phyloP scores from a whole-genome alignment of 2,888 invertebrate species.

The Reticulitermes lucifugus region DNA sequence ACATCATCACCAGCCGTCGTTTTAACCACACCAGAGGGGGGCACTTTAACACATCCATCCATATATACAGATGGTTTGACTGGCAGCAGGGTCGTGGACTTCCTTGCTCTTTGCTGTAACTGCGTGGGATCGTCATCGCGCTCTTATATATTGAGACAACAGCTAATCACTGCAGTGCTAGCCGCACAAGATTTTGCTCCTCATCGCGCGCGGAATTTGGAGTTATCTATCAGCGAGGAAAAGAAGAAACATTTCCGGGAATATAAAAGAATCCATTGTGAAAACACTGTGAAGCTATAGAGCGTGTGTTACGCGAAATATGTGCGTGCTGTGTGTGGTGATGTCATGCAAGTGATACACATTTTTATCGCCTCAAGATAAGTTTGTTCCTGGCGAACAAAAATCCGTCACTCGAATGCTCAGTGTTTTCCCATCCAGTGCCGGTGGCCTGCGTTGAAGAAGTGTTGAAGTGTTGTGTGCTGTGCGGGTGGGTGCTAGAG shows the following conservation, averaged over 20 bases:
- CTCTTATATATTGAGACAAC: neutral
- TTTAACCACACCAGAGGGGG: slow-evolving; percentile 30
- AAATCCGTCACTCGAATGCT: neutral
- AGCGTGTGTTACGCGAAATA: neutral
- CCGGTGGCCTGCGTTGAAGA: neutral
- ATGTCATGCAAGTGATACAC: slow-evolving; percentile 23
- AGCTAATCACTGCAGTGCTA: slow-evolving; percentile 61
- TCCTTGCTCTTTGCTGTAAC: slow-evolving; percentile 37
- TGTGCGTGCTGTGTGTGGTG: slow-evolving; percentile 41
- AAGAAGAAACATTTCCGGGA: slow-evolving; percentile 62
- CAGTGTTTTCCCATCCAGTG: slow-evolving; percentile 5
- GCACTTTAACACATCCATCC: slow-evolving; percentile 43
- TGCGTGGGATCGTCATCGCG: slow-evolving; percentile 52
- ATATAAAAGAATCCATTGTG: neutral
- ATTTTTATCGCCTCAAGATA: neutral
- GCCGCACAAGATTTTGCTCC: slow-evolving; percentile 57
- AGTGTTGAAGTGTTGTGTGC: slow-evolving; percentile 55
- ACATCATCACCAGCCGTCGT: slow-evolving; percentile 35
- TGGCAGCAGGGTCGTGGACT: slow-evolving; percentile 15
- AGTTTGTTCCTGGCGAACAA: neutral
- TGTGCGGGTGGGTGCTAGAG: slow-evolving; percentile 47
- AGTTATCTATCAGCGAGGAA: neutral
- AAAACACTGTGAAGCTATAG: neutral
- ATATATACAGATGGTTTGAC: slow-evolving; percentile 46
- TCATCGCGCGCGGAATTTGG: neutral